Percentiles rank a stretch among this genome's conserved stretches.
These are phyloP conservation scores for Antennarius maculatus DNA, from an alignment of 2,797 vertebrate genomes.

Conservation along the genomic window DNA sequence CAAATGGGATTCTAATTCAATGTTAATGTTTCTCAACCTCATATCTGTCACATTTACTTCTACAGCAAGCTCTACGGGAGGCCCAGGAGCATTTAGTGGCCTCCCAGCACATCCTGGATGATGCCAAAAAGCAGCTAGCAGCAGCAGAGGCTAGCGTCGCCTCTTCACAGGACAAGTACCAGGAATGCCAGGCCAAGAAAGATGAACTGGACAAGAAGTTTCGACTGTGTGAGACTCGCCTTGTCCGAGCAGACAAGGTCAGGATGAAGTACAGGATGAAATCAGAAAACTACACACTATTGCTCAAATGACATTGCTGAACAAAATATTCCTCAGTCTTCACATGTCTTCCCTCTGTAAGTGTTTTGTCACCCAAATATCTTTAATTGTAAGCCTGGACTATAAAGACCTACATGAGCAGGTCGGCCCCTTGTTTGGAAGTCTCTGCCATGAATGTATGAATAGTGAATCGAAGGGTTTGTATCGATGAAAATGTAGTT, in stretches of 20 bases:
- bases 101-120: slow-evolving; percentile 84
- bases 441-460: no score
- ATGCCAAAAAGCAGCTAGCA: slow-evolving; percentile 81
- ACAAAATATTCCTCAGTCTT: no score
- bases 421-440: no score
- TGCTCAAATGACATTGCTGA: no score
- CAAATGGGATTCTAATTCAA: no score
- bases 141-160: slow-evolving; percentile 85
- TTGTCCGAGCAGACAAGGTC: slow-evolving; percentile 87
- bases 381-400: no score
- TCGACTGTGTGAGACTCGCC: slow-evolving; percentile 85
- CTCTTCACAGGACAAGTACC: slow-evolving; percentile 84
- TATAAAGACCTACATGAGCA: no score
- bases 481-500: neutral
- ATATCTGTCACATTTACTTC: slow-evolving; percentile 2
- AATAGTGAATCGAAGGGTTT: no score
- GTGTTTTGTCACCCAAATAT: no score
- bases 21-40: neutral
- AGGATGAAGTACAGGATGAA: slow-evolving; percentile 13
- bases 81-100: slow-evolving; percentile 86
- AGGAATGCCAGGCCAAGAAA: slow-evolving; percentile 84
- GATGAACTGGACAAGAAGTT: slow-evolving; percentile 89
- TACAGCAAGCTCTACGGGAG: slow-evolving; percentile 85
- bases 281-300: neutral
- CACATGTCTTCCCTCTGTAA: no score